phyloP scores from a whole-genome alignment of 2,113 vertebrate species.

The Myxocyprinus asiaticus region DNA sequence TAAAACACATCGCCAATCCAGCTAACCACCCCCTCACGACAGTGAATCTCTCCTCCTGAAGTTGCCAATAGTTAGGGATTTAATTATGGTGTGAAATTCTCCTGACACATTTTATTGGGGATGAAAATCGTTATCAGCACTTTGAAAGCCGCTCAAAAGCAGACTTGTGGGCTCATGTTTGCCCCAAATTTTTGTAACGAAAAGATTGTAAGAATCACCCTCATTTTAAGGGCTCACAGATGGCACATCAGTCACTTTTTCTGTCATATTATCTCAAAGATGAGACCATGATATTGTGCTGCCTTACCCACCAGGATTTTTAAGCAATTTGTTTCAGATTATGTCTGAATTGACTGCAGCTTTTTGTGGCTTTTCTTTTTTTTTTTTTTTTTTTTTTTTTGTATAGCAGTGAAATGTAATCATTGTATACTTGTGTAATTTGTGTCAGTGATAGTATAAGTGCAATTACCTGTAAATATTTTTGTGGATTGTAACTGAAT shows the following conservation, averaged over 20 bases:
- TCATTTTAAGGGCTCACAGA: slow-evolving; percentile 35
- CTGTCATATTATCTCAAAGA: slow-evolving; percentile 19
- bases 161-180: background rate
- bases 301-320: too few relatives aligned
- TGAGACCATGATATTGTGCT: slow-evolving; percentile 8
- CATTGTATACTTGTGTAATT: too few relatives aligned
- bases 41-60: slow-evolving; percentile 13
- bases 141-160: slow-evolving; percentile 35
- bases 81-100: slow-evolving; percentile 48
- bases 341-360: too few relatives aligned
- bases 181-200: slow-evolving; percentile 32
- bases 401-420: too few relatives aligned
- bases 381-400: too few relatives aligned
- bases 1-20: slow-evolving; percentile 6
- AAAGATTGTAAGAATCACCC: slow-evolving; percentile 35
- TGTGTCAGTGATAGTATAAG: too few relatives aligned
- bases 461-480: too few relatives aligned
- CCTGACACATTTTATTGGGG: slow-evolving; percentile 42
- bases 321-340: too few relatives aligned
- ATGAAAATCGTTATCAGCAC: slow-evolving; percentile 36
- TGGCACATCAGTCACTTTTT: slow-evolving; percentile 39
- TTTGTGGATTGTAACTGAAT: too few relatives aligned
- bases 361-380: too few relatives aligned
- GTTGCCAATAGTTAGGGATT: slow-evolving; percentile 22
- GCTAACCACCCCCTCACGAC: slow-evolving; percentile 14